Conservation (phyloP, 2,888 invertebrate species). For the Erynnis tages region DNA sequence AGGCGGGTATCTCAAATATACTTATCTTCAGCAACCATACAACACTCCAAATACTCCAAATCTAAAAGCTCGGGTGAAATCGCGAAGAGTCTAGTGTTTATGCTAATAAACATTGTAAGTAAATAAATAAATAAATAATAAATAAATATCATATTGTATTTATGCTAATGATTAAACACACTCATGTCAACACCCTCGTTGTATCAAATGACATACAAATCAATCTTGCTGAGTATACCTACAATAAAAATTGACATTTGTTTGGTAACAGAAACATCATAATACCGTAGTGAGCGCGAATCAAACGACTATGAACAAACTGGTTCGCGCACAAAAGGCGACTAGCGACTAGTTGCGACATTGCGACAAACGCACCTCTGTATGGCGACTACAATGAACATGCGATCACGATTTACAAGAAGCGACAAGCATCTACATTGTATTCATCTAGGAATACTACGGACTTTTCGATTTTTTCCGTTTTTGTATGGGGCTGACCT, state of each 20-base stretch:
- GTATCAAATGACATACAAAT: neutral
- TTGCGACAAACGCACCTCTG: slow-evolving; percentile 40
- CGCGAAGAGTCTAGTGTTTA: no score
- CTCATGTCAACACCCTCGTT: no score
- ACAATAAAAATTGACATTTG: neutral
- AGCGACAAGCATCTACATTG: neutral
- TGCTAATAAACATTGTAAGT: no score
- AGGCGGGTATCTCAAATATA: no score
- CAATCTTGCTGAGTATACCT: neutral
- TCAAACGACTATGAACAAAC: slow-evolving; percentile 35
- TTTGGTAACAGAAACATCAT: slow-evolving; percentile 2
- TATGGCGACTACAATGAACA: slow-evolving; percentile 22
- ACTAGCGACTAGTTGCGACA: slow-evolving; percentile 33
- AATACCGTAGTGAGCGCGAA: slow-evolving; percentile 2
- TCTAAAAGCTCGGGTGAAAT: no score
- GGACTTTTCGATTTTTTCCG: no score
- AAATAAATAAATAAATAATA: no score
- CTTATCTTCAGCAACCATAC: no score
- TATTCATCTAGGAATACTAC: neutral
- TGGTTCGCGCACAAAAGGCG: slow-evolving; percentile 43
- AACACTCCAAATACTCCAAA: no score
- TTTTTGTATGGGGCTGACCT: no score
- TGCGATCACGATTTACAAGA: neutral
- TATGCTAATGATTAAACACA: no score
- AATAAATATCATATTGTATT: no score